A percentile compares a stretch with the other conserved stretches of the same genome.
phyloP scores from a whole-genome alignment of 2,888 invertebrate species.

The Archips crataeganus region DNA sequence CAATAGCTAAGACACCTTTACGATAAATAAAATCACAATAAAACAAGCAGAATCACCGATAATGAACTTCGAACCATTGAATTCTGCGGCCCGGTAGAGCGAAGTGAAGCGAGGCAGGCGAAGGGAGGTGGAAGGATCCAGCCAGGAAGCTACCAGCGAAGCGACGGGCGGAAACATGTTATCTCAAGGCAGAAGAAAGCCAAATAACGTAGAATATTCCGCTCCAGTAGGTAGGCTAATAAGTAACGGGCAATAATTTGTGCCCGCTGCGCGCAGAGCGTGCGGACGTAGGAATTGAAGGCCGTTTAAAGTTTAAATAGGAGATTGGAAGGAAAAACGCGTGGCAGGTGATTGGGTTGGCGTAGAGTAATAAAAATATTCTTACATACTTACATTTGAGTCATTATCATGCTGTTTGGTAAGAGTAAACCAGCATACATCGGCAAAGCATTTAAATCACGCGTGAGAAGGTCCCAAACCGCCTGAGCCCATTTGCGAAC shows the following conservation, averaged over 20 bases:
- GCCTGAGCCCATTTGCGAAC: no score
- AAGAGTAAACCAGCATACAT: no score
- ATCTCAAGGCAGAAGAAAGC: neutral
- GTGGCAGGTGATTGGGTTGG: no score
- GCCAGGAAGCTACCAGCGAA: neutral
- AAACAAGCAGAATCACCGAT: neutral
- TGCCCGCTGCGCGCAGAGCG: neutral
- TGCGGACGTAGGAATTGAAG: neutral
- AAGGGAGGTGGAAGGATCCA: neutral
- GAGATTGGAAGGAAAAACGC: no score
- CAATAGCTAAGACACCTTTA: neutral
- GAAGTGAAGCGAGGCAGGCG: neutral
- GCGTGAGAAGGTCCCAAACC: no score
- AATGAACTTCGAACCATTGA: neutral
- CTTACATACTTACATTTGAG: no score
- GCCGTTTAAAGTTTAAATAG: neutral
- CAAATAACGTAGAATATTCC: slow-evolving; percentile 11
- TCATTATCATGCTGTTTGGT: no score
- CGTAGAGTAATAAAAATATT: no score
- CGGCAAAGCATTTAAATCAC: no score
- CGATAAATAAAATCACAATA: slow-evolving; percentile 1
- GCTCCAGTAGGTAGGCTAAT: neutral
- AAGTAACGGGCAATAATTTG: neutral
- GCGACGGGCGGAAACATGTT: slow-evolving; percentile 1
- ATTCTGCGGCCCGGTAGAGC: neutral